Percentiles rank a stretch among this genome's conserved stretches.
Evolutionary conservation across 1,140 invertebrate species (phyloP).

Genomic region (Lamellibrachia luymesi): DNA sequence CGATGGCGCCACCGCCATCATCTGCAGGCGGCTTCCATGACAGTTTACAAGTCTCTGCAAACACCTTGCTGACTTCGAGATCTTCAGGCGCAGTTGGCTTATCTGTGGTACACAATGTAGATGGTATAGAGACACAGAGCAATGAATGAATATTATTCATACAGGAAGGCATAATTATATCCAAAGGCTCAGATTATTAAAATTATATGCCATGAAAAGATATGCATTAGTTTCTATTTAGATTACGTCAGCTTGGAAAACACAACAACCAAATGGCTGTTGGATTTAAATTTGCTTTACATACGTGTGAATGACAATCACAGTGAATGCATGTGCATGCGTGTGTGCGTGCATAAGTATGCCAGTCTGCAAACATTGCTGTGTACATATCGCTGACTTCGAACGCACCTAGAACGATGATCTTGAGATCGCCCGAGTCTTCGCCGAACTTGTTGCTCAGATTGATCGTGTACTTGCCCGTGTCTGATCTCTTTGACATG

Average conservation of each 20-base stretch:
- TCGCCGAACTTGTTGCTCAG: constrained; percentile 86
- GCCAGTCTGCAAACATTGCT: background rate
- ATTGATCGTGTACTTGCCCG: constrained; percentile 86
- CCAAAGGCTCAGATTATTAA: background rate
- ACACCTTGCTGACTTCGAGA: constrained; percentile 79
- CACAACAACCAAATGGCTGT: background rate
- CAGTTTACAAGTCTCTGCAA: constrained; percentile 82
- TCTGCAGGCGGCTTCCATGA: constrained; percentile 92
- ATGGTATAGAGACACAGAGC: background rate
- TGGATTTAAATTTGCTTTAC: background rate
- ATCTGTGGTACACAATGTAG: constrained; percentile 62
- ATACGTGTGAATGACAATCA: background rate
- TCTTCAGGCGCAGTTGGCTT: constrained; percentile 86
- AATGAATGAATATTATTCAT: background rate
- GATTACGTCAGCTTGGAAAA: background rate
- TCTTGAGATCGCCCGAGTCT: constrained; percentile 90
- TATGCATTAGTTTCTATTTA: background rate
- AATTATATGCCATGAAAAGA: background rate
- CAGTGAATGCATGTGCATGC: background rate
- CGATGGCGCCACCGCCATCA: constrained; percentile 93
- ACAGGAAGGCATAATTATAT: background rate
- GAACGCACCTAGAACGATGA: constrained; percentile 79
- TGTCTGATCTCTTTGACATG: constrained; percentile 83
- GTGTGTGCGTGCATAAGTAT: background rate
- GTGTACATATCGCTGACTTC: background rate